Evolutionary conservation across 2,888 invertebrate genomes (phyloP).

Genomic region (Meliscaeva auricollis): DNA sequence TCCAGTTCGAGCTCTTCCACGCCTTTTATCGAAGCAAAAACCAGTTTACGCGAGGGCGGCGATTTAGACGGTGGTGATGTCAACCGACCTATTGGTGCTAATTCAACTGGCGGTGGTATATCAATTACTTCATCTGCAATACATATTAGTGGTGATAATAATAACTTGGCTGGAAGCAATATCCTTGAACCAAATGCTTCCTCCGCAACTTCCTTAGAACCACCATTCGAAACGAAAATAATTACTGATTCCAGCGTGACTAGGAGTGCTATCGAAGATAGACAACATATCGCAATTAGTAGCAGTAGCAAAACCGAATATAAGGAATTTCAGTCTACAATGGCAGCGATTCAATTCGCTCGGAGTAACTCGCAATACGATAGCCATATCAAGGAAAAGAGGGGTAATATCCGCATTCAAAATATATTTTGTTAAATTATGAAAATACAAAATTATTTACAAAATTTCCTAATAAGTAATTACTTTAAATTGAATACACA

Average conservation of each 20-base stretch:
- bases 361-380: constrained; percentile 94
- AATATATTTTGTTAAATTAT: too few relatives aligned
- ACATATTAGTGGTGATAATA: constrained; percentile 60
- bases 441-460: too few relatives aligned
- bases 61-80: constrained; percentile 67
- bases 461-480: too few relatives aligned
- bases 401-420: too few relatives aligned
- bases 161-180: constrained; percentile 19
- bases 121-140: constrained; percentile 71
- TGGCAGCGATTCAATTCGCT: constrained; percentile 89
- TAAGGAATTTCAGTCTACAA: constrained; percentile 86
- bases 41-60: constrained; percentile 65
- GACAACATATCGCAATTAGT: constrained; percentile 61
- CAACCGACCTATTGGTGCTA: constrained; percentile 45
- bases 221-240: constrained; percentile 48
- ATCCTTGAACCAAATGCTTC: constrained; percentile 53
- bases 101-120: constrained; percentile 50
- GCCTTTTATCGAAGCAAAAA: constrained; percentile 68
- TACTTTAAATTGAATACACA: background rate
- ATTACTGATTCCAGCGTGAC: constrained; percentile 35
- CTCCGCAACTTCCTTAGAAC: constrained; percentile 25
- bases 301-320: constrained; percentile 79
- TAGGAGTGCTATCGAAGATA: constrained; percentile 58
- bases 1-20: constrained; percentile 73
- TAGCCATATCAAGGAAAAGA: constrained; percentile 93